Base-by-base conservation (phyloP, 2,888 invertebrate genomes). In the Eutolmus rufibarbis region DNA sequence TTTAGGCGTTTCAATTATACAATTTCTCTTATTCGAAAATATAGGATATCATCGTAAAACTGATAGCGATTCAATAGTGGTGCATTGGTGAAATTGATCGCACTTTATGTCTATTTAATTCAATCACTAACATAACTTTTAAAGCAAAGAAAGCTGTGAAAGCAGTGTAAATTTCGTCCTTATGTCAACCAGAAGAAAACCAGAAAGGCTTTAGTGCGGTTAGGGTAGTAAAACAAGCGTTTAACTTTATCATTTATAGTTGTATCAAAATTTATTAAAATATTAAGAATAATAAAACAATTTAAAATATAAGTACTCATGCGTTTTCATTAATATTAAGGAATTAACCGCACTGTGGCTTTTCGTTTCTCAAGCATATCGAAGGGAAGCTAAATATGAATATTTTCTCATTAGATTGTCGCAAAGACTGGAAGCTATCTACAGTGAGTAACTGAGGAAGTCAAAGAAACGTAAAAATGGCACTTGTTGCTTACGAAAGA, bases 271-370 rank as follows among this genome's bases (percentile, higher is more conserved):
- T 86, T 74, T 86, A 86, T 86, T 86, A 86, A 86, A 86, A 86
- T 86, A 43, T 76, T 86, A 86, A 86, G 76, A 86, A 86, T 85
- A 85, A 85, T 74, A 86, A 86, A 74, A 86, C 74, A 86, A 74
- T 86, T 87, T 88, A 77, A 86, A 88, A 88, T 86, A 88, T 88
- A 88, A 88, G 88, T 88, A 88, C 88, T 88, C 86, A 87, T 88
- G 88, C 88, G 85, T 78, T 84, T 66, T 66, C 28, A 66, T 84
- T 84, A 84, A 66, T 84, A 66, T 84, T 66, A 84, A 86, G 86
- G 76, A 86, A 76, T 74, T 86, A 74, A 86, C 31, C 46, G 34
- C 74, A 86, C 76, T 31, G 74, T 86, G 86, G 86, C 86, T 86
- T 86, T 86, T 74, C 46, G n/a, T 74, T 19, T 76, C 51, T 31